phyloP scores from a whole-genome alignment of 1,140 invertebrate species.

The Bombus turneri region DNA sequence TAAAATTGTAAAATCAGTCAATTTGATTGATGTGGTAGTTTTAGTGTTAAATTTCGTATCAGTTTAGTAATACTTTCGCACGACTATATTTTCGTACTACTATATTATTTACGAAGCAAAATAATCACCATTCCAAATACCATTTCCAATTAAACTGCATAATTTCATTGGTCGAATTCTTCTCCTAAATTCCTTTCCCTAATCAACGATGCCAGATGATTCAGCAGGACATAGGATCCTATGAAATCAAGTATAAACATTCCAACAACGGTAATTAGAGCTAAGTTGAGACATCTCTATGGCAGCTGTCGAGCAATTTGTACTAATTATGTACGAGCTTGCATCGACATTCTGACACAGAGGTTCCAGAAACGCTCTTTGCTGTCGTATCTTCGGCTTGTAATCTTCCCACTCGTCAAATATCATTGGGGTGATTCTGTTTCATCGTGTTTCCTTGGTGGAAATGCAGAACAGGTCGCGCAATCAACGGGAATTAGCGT shows the following conservation, averaged over 20 bases:
- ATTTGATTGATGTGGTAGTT: too few relatives aligned
- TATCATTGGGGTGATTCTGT: neutral
- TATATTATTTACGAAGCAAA: too few relatives aligned
- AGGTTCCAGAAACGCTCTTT: neutral
- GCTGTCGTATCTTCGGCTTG: neutral
- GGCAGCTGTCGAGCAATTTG: slow-evolving; percentile 1
- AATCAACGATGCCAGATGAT: neutral
- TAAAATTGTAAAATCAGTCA: too few relatives aligned
- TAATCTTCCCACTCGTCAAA: slow-evolving; percentile 44
- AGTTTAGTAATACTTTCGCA: too few relatives aligned
- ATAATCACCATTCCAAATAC: too few relatives aligned
- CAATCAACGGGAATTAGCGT: slow-evolving; percentile 30
- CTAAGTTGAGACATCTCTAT: neutral
- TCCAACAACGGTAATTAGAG: neutral
- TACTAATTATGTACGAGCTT: slow-evolving; percentile 20
- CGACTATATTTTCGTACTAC: too few relatives aligned
- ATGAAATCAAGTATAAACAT: neutral
- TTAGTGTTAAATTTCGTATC: too few relatives aligned
- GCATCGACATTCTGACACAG: neutral
- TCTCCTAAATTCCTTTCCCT: neutral
- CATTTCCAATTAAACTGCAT: neutral
- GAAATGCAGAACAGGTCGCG: neutral
- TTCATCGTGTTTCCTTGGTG: slow-evolving; percentile 20
- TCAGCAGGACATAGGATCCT: neutral
- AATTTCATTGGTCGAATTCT: neutral